Evolutionary conservation across 2,888 invertebrate species (phyloP), one percentile per base, ranked within the genome.

Genomic region (Nomada goodeniana): DNA sequence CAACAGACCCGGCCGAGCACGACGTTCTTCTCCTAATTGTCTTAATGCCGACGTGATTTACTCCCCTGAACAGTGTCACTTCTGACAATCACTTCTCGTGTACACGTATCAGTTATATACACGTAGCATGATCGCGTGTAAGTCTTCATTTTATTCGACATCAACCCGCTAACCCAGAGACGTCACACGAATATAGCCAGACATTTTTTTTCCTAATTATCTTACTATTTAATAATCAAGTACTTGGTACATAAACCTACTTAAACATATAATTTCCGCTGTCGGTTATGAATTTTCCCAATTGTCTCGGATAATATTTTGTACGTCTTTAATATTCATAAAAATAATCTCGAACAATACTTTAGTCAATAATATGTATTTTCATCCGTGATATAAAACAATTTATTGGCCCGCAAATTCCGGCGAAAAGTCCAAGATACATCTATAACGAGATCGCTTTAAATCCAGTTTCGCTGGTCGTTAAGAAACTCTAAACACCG

Each of bases 41-140:
- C 86, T 88, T 90, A 91, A 91, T 89, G 86, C 86, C 88, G 85
- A 80, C 88, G 89, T 89, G 89, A 91, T 91, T 91, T 91, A 90
- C 89, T 90, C 86, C 87, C 84, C 82, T 83, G 77, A 78, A 70
- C 67, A 79, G 69, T 83, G 74, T 82, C 84, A 82, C 80, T 83
- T 78, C 74, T 84, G 78, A 76, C 83, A 78, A 84, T 82, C 83
- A 82, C 29, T 78, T 59, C 74, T 70, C 71, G 52, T 75, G 70
- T 68, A 64, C 77, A 68, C 78, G 67, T 83, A 83, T 77, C 64
- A 69, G 57, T 44, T 69, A 59, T 57, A 61, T 71, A 80, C 71
- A 69, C 50, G 52, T 75, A 69, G n/a, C 57, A 61, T 53, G 67
- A 80, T 69, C 72, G 65, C 75, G 75, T 67, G 79, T 84, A 83